Conservation (phyloP, 2,888 invertebrate species). For the Ophion ellenae region DNA sequence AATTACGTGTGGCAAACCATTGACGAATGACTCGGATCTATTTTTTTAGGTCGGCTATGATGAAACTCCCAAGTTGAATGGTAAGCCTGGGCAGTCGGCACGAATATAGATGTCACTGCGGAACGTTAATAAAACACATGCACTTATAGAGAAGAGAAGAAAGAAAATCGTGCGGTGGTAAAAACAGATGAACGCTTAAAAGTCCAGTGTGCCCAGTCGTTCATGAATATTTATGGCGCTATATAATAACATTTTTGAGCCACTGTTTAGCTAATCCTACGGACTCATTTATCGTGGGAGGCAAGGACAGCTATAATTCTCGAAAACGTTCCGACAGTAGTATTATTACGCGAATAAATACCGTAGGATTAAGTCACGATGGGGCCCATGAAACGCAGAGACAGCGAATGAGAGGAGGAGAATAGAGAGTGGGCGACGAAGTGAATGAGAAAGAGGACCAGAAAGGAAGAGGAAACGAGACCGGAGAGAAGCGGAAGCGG, state of each 20-base stretch:
- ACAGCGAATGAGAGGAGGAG: constrained; percentile 63
- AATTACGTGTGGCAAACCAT: too few relatives aligned
- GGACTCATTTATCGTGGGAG: constrained; percentile 83
- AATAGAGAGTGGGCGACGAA: constrained; percentile 38
- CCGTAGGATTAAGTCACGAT: constrained; percentile 79
- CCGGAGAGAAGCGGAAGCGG: constrained; percentile 44
- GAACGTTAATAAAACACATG: constrained; percentile 8
- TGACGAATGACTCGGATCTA: too few relatives aligned
- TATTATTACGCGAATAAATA: constrained; percentile 83
- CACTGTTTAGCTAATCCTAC: constrained; percentile 84
- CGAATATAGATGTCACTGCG: not conserved
- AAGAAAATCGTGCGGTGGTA: constrained; percentile 44
- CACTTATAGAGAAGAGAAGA: constrained; percentile 34
- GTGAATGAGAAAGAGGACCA: constrained; percentile 43
- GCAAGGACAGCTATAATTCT: constrained; percentile 84
- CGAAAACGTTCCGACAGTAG: constrained; percentile 82
- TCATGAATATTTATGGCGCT: constrained; percentile 84
- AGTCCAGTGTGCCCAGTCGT: constrained; percentile 68
- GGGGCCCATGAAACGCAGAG: constrained; percentile 72
- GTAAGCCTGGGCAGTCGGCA: not conserved
- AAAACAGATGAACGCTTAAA: constrained; percentile 68
- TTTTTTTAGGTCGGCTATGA: too few relatives aligned
- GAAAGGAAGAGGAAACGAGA: constrained; percentile 61
- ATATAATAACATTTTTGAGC: constrained; percentile 84
- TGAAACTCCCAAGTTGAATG: too few relatives aligned